Evolutionary conservation across 2,113 vertebrate genomes (phyloP).

Genomic region (Heptranchias perlo): DNA sequence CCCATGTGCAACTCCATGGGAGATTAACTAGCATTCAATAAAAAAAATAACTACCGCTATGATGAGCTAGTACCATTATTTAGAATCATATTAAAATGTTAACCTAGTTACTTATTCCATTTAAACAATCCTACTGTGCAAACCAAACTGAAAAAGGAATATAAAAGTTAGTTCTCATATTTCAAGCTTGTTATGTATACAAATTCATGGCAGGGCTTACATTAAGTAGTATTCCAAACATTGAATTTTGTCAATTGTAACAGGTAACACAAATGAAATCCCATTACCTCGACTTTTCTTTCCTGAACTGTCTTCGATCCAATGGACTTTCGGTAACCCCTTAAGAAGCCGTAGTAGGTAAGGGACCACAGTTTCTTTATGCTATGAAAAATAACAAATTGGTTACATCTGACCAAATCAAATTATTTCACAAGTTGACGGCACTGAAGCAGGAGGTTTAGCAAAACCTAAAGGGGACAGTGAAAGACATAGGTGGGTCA

Average conservation of each 20-base stretch:
- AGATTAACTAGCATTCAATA: background rate
- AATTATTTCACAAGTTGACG: background rate
- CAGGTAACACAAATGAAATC: background rate
- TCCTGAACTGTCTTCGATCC: constrained; percentile 87
- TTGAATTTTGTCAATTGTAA: background rate
- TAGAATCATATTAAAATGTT: background rate
- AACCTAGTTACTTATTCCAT: background rate
- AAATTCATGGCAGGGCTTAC: background rate
- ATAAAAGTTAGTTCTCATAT: background rate
- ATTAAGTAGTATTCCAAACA: background rate
- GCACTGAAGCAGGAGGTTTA: background rate
- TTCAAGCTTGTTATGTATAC: background rate
- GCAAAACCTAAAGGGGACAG: background rate
- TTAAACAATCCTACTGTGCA: background rate
- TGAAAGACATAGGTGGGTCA: background rate
- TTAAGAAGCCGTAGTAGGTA: constrained; percentile 84
- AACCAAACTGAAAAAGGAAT: background rate
- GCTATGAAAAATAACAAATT: constrained; percentile 59
- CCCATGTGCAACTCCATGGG: background rate
- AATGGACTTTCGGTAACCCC: constrained; percentile 84
- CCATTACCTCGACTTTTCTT: constrained; percentile 77
- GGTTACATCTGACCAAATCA: background rate
- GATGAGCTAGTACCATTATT: background rate
- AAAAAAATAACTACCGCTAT: background rate
- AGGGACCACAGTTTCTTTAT: constrained; percentile 82